Conservation (phyloP, 2,113 vertebrate species). For the Pholis gunnellus region DNA sequence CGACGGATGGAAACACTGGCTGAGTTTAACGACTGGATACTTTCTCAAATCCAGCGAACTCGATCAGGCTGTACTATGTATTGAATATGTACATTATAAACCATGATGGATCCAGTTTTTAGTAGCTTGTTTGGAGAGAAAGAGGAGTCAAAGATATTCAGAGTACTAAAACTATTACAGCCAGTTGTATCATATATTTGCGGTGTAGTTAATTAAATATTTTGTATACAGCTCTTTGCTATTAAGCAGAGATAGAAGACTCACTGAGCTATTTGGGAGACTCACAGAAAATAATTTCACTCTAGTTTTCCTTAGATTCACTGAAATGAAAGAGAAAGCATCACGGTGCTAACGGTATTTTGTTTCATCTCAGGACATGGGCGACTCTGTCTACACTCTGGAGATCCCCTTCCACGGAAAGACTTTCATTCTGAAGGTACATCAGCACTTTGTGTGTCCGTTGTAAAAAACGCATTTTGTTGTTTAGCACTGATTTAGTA, state of each 20-base stretch:
- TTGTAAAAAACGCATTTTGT: background rate
- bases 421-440: conserved; percentile 97
- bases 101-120: background rate
- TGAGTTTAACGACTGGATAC: too few species aligned
- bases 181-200: background rate
- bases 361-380: conserved; percentile 86
- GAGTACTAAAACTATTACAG: background rate
- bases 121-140: too few species aligned
- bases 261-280: background rate
- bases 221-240: background rate
- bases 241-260: background rate
- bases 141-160: background rate
- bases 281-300: background rate
- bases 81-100: background rate
- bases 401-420: conserved; percentile 96
- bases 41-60: too few species aligned
- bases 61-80: too few species aligned
- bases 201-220: background rate
- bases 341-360: background rate
- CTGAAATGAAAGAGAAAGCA: background rate
- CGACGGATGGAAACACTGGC: too few species aligned
- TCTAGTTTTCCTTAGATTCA: background rate
- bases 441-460: conserved; percentile 13
- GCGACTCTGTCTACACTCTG: conserved; percentile 93
- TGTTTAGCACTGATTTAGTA: too few species aligned